phyloP scores from a whole-genome alignment of 2,113 vertebrate species.

The Bufo gargarizans region DNA sequence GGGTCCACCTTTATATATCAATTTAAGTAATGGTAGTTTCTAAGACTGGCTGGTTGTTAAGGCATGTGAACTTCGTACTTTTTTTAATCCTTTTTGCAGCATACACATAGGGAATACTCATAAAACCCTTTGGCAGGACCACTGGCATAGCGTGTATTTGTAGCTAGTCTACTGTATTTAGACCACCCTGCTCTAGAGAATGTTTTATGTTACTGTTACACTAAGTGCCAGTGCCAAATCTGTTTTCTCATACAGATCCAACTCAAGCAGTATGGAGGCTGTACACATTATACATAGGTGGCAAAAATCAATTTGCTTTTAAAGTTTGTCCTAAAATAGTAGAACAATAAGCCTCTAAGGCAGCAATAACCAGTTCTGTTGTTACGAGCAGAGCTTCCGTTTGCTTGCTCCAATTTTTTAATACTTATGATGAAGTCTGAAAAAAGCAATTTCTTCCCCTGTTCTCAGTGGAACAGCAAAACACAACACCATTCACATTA shows the following conservation, averaged over 20 bases:
- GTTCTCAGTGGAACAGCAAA: conserved; percentile 53
- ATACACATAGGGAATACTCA: too few species aligned
- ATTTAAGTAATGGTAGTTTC: too few species aligned
- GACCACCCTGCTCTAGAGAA: conserved; percentile 1
- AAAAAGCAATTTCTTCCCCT: conserved; percentile 45
- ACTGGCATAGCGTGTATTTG: not conserved
- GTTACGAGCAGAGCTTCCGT: not conserved
- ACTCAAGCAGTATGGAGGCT: not conserved
- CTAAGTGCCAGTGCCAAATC: not conserved
- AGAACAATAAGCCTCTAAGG: not conserved
- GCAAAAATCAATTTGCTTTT: conserved; percentile 1
- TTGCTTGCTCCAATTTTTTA: conserved; percentile 9
- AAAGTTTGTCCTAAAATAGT: conserved; percentile 16
- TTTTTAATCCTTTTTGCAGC: too few species aligned
- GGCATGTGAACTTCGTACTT: too few species aligned
- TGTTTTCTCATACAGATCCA: not conserved
- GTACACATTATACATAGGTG: not conserved
- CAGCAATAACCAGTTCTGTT: not conserved
- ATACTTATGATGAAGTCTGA: conserved; percentile 31
- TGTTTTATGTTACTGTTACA: not conserved
- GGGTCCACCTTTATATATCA: too few species aligned
- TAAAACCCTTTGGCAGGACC: too few species aligned
- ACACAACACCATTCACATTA: conserved; percentile 10
- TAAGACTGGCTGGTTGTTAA: too few species aligned
- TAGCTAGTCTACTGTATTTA: not conserved